Conservation (phyloP, 2,888 invertebrate species). For the Itoplectis maculator region DNA sequence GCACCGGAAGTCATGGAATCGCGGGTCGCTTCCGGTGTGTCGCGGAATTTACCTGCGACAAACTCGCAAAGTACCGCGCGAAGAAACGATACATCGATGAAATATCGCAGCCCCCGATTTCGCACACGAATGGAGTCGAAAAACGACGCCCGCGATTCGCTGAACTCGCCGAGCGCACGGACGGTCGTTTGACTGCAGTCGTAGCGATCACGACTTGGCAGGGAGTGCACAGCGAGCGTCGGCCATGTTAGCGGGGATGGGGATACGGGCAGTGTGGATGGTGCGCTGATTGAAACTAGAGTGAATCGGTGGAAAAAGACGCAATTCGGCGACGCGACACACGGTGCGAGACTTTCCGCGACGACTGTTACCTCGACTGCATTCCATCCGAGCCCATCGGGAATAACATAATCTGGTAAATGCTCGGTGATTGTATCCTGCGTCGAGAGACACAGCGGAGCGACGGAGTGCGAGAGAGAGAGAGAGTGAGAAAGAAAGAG, state of each 20-base stretch:
- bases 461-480: not conserved
- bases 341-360: constrained; percentile 1
- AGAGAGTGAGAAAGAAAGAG: not conserved
- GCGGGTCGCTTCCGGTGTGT: no score
- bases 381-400: constrained; percentile 62
- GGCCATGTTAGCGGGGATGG: constrained; percentile 72
- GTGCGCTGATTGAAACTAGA: constrained; percentile 71
- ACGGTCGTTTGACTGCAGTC: constrained; percentile 51
- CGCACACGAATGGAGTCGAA: not conserved
- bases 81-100: not conserved
- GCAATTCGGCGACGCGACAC: not conserved
- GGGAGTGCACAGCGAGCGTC: constrained; percentile 62
- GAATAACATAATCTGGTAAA: constrained; percentile 62
- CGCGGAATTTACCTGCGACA: no score
- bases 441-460: not conserved
- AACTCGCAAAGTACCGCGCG: no score
- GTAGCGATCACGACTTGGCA: constrained; percentile 51
- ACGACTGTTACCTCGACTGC: constrained; percentile 58
- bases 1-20: no score
- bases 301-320: constrained; percentile 57
- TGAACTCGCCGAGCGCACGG: no score
- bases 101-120: not conserved
- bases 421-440: constrained; percentile 1
- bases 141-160: constrained; percentile 9
- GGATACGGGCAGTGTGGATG: constrained; percentile 69